phyloP scores from a whole-genome alignment of 2,888 invertebrate species.

The Cryptops parisi region DNA sequence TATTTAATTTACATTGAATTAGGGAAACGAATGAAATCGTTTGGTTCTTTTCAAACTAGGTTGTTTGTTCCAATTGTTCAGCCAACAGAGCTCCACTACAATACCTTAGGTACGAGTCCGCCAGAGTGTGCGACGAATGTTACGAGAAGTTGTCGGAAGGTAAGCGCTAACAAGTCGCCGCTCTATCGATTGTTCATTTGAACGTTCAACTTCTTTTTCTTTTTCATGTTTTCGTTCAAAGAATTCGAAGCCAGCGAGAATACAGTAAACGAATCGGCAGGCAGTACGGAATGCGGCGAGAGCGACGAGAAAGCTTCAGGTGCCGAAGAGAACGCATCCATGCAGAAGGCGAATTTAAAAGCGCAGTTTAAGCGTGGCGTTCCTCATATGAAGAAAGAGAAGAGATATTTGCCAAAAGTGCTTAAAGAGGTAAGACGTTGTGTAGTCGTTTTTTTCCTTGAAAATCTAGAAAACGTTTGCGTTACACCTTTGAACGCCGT shows the following conservation, averaged over 20 bases:
- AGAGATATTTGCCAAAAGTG: conserved; percentile 24
- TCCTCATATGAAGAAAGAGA: conserved; percentile 15
- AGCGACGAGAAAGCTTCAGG: conserved; percentile 15
- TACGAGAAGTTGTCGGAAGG: conserved; percentile 31
- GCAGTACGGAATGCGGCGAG: conserved; percentile 15
- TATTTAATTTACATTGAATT: not conserved
- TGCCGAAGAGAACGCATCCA: conserved; percentile 13
- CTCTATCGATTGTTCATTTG: not conserved
- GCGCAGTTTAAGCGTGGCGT: conserved; percentile 16
- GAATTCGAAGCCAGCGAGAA: not conserved
- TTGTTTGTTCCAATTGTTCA: conserved; percentile 47
- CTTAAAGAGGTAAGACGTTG: conserved; percentile 26
- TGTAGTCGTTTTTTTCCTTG: not conserved
- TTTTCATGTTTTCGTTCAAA: not conserved
- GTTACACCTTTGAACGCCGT: not conserved
- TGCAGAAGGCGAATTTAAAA: conserved; percentile 3
- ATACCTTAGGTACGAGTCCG: conserved; percentile 37
- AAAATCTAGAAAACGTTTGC: not conserved
- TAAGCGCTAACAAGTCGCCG: conserved; percentile 13
- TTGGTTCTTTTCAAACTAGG: conserved; percentile 30
- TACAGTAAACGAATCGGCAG: conserved; percentile 11
- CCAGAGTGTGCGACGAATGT: conserved; percentile 41
- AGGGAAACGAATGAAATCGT: conserved; percentile 19
- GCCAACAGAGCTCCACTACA: conserved; percentile 39
- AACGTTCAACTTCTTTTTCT: not conserved